Percentiles rank a stretch among this genome's conserved stretches.
Evolutionary conservation across 2,888 invertebrate species (phyloP).

Genomic region (Xanthia togata): DNA sequence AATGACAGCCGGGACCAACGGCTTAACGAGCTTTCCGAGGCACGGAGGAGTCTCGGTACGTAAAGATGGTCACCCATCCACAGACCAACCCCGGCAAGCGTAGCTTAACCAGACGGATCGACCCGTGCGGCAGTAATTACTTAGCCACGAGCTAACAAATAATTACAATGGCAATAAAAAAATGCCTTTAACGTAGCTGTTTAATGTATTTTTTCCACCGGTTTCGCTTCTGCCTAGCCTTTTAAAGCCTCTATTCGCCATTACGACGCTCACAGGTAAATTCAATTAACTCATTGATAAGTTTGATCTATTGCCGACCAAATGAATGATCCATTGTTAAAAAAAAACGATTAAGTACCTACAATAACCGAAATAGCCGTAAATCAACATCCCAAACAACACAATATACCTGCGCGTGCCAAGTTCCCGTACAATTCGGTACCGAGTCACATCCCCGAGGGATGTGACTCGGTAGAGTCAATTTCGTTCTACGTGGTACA

Average conservation of each 20-base stretch:
- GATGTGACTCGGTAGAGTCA: constrained; percentile 58
- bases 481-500: constrained; percentile 57
- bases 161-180: no score
- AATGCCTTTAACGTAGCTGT: no score
- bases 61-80: no score
- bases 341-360: background rate
- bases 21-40: no score
- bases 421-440: constrained; percentile 38
- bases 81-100: no score
- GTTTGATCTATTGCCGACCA: background rate
- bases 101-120: no score
- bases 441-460: constrained; percentile 45
- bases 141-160: no score
- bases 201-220: no score
- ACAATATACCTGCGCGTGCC: constrained; percentile 19
- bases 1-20: no score
- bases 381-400: constrained; percentile 30
- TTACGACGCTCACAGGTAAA: background rate
- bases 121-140: no score
- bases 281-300: background rate
- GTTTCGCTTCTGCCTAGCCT: no score
- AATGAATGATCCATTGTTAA: background rate
- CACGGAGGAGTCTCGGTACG: no score
- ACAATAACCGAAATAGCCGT: background rate
- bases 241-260: background rate